Base-by-base conservation (phyloP, 2,113 vertebrate species). In the Podilymbus podiceps region DNA sequence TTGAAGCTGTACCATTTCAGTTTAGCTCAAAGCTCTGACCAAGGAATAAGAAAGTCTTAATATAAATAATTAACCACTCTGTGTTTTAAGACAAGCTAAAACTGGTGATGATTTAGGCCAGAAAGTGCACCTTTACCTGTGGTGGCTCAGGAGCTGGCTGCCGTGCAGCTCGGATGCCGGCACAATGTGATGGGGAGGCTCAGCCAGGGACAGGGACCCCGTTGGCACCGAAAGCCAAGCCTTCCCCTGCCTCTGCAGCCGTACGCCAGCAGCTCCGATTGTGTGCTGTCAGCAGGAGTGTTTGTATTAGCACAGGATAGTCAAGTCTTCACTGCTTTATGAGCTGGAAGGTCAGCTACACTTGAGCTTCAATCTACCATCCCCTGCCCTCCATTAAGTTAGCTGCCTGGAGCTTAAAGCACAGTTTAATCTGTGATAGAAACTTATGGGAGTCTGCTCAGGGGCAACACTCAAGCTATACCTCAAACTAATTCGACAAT, bases 301-400 rank as follows among this genome's bases (percentile, higher is more conserved):
- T 47, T 95, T 82, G 77, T 78, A 78, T 82, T 85, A 87, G 44
- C 58, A 30, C 77, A 53, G 77, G 53, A 50, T 4, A 88, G 64
- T 73, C 87, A 84, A 80, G 87, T 85, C 91, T 93, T 91, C 5
- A 7, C 82, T 94, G 85, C 82, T 96, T 96, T 96, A 95, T 84
- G 95, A 96, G 85, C 95, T 94, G 75, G 84, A 89, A 92, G 95
- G 93, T 96, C 95, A 96, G 85, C 90, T 83, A 95, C 93, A 93
- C 82, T 96, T 96, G 92, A 97, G 94, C 94, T 95, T 78, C 95
- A 81, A 97, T 96, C 89, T 89, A 85, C 93, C 89, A 89, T 93
- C 33, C 40, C 60, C 66, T 96, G 94, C 79, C 94, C 95, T 95
- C 95, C 92, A 93, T 94, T 97, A 95, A 95, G 86, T 90, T 85